Conservation (phyloP, 2,797 vertebrate species). For the Pempheris klunzingeri region DNA sequence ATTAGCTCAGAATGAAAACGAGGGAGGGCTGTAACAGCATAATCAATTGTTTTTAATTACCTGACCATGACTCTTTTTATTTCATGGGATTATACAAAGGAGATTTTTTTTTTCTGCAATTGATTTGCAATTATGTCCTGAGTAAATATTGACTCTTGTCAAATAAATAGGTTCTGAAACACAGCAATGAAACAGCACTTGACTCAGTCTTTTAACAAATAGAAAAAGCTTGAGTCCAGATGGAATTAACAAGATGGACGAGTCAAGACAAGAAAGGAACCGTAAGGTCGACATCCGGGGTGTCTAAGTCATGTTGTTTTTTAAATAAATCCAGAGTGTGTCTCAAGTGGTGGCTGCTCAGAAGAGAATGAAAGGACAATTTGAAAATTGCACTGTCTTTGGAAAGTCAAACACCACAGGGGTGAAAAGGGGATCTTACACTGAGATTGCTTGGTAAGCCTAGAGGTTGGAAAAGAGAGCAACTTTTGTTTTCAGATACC, state of each 20-base stretch:
- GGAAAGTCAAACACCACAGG: constrained; percentile 44
- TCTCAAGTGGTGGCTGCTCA: constrained; percentile 13
- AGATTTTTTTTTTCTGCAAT: constrained; percentile 18
- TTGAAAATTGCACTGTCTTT: constrained; percentile 31
- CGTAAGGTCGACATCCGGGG: background rate
- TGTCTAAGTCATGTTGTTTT: constrained; percentile 13
- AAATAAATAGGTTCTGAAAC: constrained; percentile 32
- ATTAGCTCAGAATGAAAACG: constrained; percentile 38
- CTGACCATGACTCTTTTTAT: constrained; percentile 28
- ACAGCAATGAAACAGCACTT: constrained; percentile 28
- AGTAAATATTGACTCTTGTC: constrained; percentile 38
- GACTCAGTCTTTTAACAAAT: constrained; percentile 8
- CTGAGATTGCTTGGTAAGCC: constrained; percentile 35
- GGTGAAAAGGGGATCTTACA: constrained; percentile 21
- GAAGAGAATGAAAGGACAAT: constrained; percentile 37
- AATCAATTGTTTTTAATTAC: constrained; percentile 43
- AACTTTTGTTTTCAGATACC: constrained; percentile 59
- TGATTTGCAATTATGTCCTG: constrained; percentile 39
- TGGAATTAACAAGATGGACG: constrained; percentile 25
- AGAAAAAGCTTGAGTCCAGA: constrained; percentile 10
- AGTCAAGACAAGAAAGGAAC: constrained; percentile 18
- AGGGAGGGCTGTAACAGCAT: constrained; percentile 26
- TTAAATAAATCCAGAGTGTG: constrained; percentile 35
- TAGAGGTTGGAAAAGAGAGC: constrained; percentile 42
- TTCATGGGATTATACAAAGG: constrained; percentile 20